phyloP scores from a whole-genome alignment of 2,797 vertebrate genomes.

The Squalus acanthias region DNA sequence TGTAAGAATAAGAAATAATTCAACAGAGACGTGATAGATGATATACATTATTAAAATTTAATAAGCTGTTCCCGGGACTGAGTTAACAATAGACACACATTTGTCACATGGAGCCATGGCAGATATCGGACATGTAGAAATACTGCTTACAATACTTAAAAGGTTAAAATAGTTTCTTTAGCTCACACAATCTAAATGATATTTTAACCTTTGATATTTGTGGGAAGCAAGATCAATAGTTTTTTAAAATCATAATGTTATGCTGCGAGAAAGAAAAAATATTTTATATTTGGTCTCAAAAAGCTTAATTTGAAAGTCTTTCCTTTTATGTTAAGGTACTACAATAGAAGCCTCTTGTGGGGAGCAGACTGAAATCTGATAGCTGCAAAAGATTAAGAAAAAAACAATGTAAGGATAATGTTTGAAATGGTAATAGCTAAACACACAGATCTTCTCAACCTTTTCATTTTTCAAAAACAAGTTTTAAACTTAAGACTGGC shows the following conservation, averaged over 20 bases:
- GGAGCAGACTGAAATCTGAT: not conserved
- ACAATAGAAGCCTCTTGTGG: not conserved
- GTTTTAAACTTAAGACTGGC: conserved; percentile 7
- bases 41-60: conserved; percentile 39
- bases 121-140: conserved; percentile 27
- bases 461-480: conserved; percentile 21
- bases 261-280: not conserved
- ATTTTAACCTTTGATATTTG: conserved; percentile 17
- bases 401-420: conserved; percentile 27
- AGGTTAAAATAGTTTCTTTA: conserved; percentile 22
- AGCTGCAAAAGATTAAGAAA: conserved; percentile 17
- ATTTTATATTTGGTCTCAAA: not conserved
- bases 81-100: conserved; percentile 33
- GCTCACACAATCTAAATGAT: not conserved
- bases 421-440: not conserved
- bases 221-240: not conserved
- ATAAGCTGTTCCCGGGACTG: conserved; percentile 34
- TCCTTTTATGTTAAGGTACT: not conserved
- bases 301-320: conserved; percentile 1
- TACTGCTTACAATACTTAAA: not conserved
- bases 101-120: conserved; percentile 26
- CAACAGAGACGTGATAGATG: conserved; percentile 32
- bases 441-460: not conserved
- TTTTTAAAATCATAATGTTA: not conserved
- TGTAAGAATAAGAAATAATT: conserved; percentile 33